Percentiles rank a stretch among this genome's conserved stretches.
phyloP scores from a whole-genome alignment of 1,140 invertebrate species.

The Parasteatoda tepidariorum region DNA sequence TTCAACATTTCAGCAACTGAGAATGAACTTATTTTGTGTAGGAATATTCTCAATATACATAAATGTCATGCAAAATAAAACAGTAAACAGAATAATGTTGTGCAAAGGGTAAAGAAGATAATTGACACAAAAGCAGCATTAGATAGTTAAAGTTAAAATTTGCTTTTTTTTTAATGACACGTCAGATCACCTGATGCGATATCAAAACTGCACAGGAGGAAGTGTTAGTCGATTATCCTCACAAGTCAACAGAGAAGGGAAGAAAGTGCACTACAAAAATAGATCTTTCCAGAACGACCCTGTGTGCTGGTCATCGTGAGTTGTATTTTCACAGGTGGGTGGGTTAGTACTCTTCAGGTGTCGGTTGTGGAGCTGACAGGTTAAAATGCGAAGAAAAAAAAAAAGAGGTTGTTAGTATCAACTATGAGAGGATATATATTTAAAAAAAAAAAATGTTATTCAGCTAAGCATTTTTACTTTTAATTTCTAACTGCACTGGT shows the following conservation, averaged over 20 bases:
- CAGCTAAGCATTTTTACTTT: constrained; percentile 36
- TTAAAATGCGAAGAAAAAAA: constrained; percentile 59
- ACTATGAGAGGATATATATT: constrained; percentile 53
- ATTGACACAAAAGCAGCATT: constrained; percentile 44
- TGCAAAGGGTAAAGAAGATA: constrained; percentile 27
- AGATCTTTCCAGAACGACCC: constrained; percentile 14
- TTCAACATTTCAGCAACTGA: no score
- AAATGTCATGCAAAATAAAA: constrained; percentile 39
- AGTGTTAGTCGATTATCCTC: constrained; percentile 58
- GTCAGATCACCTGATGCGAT: constrained; percentile 46
- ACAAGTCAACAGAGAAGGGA: constrained; percentile 44
- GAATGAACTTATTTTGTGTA: no score
- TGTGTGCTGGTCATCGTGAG: constrained; percentile 22
- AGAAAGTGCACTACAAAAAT: constrained; percentile 22
- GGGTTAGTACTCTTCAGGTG: constrained; percentile 57
- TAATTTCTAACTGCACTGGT: neutral
- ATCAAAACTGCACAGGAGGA: constrained; percentile 35
- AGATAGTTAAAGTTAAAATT: constrained; percentile 36
- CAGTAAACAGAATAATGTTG: constrained; percentile 3
- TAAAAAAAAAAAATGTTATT: constrained; percentile 39
- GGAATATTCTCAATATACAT: no score
- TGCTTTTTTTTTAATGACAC: neutral
- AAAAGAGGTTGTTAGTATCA: constrained; percentile 55
- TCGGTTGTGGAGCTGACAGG: constrained; percentile 47
- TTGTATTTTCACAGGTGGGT: constrained; percentile 54